Evolutionary conservation across 2,888 invertebrate genomes (phyloP).

Genomic region (Ernsta delagoae): DNA sequence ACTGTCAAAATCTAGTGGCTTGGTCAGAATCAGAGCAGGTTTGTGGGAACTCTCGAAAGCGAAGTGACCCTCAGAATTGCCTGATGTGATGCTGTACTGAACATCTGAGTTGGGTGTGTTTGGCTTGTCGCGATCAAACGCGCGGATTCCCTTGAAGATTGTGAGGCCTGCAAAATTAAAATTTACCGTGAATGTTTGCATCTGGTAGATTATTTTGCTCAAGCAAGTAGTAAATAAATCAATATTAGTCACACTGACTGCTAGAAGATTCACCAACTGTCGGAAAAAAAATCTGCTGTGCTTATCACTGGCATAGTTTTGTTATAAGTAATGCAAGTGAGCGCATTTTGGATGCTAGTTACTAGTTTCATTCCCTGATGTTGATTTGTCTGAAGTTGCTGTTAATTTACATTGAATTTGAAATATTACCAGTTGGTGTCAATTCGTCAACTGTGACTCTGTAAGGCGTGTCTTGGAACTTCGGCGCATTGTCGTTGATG

Average conservation of each 20-base stretch:
- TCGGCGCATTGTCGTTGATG: constrained; percentile 93
- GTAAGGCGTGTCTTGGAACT: constrained; percentile 92
- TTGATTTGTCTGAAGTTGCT: too few relatives aligned
- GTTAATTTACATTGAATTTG: not conserved
- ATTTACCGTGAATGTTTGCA: not conserved
- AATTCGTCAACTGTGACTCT: constrained; percentile 91
- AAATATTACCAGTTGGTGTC: constrained; percentile 87
- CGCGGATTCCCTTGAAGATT: constrained; percentile 92
- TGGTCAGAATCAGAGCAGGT: constrained; percentile 89
- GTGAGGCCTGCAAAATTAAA: constrained; percentile 86
- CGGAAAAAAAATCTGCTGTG: too few relatives aligned
- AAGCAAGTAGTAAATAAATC: not conserved
- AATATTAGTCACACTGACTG: too few relatives aligned
- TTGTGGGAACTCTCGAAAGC: constrained; percentile 92
- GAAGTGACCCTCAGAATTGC: constrained; percentile 90
- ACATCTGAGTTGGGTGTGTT: constrained; percentile 95
- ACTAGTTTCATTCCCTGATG: too few relatives aligned
- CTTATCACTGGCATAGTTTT: too few relatives aligned
- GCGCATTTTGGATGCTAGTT: too few relatives aligned
- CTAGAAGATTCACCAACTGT: too few relatives aligned
- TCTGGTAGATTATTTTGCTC: too few relatives aligned
- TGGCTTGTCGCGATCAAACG: constrained; percentile 93
- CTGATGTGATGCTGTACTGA: constrained; percentile 90
- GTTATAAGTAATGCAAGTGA: too few relatives aligned
- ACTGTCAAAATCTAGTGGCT: constrained; percentile 91